Base-by-base conservation (phyloP, 2,888 invertebrate genomes). In the Abrostola tripartita region DNA sequence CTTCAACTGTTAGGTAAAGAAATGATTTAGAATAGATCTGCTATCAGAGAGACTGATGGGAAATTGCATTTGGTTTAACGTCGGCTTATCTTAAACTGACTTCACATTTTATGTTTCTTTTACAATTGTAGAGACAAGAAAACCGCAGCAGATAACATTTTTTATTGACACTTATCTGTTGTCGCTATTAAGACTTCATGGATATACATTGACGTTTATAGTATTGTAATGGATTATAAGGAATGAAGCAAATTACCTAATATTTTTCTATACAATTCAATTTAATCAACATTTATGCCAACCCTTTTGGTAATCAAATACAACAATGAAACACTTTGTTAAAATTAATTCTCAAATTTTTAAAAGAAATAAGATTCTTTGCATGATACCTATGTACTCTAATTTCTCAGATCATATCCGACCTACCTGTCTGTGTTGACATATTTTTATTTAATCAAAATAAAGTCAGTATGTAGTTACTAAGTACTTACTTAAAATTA, bases 41-140 rank as follows among this genome's bases (percentile, higher is more conserved):
- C 51, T 6, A 47, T 50, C 10, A 12, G 37, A 11, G 7, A 56
- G 37, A 4, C 63, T 59, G 58, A 36, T 47, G 44, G 52, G 59
- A 72, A 72, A 68, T 56, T 41, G 50, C 63, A 59, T 73, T 71
- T 59, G 41, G 73, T 52, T 72, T 68, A 67, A 52, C 55, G 58
- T 50, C 37, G 37, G 11, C 44, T 44, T 63, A 63, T 56, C 49
- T 55, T 52, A 47, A 62, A 44, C 52, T 7, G n/a, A 14, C 10
- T 57, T 6, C 37, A 56, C 50, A 24, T 60, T 71, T 42, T 66
- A 42, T n/a, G 38, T 58, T 56, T 44, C 44, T 62, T 67, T 71
- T 61, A 35, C 42, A 59, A 56, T 63, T 59, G n/a, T 11, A 37
- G 40, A 40, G 38, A 54, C 53, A 61, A 42, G 24, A 42, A 62